Conservation (phyloP, 2,797 vertebrate species). For the Dendrocincla tyrannina region DNA sequence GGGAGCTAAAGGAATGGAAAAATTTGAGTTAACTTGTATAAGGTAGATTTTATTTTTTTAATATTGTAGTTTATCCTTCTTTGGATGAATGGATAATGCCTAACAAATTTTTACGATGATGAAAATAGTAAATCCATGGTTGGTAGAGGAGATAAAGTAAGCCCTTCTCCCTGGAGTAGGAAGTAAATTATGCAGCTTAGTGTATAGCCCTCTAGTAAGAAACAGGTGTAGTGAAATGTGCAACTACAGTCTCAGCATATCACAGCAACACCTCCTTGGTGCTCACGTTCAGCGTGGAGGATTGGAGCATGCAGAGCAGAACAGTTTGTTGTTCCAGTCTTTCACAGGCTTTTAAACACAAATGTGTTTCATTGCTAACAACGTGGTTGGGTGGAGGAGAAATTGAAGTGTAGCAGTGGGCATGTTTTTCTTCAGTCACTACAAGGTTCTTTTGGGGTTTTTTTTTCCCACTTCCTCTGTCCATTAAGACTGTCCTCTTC, state of each 20-base stretch:
- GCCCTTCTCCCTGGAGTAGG: neutral
- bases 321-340: neutral
- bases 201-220: neutral
- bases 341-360: conserved; percentile 39
- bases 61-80: neutral
- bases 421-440: neutral
- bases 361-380: conserved; percentile 28
- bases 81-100: neutral
- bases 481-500: neutral
- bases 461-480: neutral
- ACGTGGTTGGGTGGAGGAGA: neutral
- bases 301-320: neutral
- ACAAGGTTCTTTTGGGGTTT: neutral
- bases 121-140: neutral
- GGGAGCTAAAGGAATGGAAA: neutral
- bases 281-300: neutral
- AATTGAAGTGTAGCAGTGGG: conserved; percentile 17
- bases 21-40: neutral
- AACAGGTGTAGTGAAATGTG: accelerated
- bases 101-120: neutral
- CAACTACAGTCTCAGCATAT: neutral
- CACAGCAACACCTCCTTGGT: neutral
- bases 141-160: neutral
- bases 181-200: neutral
- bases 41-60: neutral